Conservation (phyloP, 2,888 invertebrate species). For the Monochamus alternatus region DNA sequence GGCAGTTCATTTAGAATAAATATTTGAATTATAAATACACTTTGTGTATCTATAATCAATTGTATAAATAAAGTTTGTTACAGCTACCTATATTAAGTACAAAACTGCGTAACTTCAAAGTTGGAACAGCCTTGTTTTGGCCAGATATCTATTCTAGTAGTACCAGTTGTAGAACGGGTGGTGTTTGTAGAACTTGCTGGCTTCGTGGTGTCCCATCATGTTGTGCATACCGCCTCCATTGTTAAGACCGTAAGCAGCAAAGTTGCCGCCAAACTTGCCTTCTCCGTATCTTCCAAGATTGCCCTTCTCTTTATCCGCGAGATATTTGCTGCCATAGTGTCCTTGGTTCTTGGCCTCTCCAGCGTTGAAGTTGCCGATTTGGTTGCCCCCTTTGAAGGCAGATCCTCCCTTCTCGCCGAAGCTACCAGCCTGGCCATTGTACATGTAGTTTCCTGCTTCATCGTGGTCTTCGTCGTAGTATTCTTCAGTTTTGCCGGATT, state of each 20-base stretch:
- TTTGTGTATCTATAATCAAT: neutral
- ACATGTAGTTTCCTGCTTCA: conserved; percentile 75
- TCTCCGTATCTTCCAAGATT: conserved; percentile 77
- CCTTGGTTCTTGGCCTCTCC: conserved; percentile 75
- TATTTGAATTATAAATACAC: conserved; percentile 4
- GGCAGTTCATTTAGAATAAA: neutral
- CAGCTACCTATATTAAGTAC: conserved; percentile 3
- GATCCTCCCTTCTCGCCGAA: conserved; percentile 74
- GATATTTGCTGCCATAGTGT: conserved; percentile 74
- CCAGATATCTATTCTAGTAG: conserved; percentile 36
- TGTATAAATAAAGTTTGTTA: conserved; percentile 18
- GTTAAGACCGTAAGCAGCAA: conserved; percentile 74
- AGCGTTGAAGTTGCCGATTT: conserved; percentile 74
- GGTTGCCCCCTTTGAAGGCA: conserved; percentile 76
- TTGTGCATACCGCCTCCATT: conserved; percentile 77
- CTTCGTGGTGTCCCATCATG: conserved; percentile 76
- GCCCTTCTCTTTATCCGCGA: conserved; percentile 74
- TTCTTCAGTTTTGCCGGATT: conserved; percentile 78
- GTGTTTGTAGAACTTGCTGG: conserved; percentile 74
- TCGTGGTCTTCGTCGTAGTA: conserved; percentile 80
- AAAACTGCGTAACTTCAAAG: conserved; percentile 3
- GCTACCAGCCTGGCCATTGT: conserved; percentile 74
- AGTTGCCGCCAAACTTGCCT: conserved; percentile 74
- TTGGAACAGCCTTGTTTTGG: neutral
- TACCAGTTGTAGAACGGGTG: conserved; percentile 69